Base-by-base conservation (phyloP, 2,888 invertebrate species). In the Dermolepida albohirtum region DNA sequence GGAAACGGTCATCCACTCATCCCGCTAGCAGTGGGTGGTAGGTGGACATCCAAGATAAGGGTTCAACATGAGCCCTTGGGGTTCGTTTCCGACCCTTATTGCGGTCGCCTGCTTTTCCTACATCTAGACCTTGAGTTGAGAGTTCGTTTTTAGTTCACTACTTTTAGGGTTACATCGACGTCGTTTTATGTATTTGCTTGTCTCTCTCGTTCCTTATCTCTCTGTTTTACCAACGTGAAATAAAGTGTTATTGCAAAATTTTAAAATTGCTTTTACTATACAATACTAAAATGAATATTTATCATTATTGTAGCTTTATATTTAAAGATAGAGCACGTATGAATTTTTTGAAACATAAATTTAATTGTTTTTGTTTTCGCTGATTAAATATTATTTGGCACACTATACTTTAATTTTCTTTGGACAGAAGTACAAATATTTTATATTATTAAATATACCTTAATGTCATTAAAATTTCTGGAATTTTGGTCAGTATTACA, bases 41-140 rank as follows among this genome's bases (percentile, higher is more conserved):
- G 75, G 75, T 74, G 75, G 75, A 75, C 74, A 74, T 74, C 75
- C 73, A 74, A 76, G 76, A 76, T 76, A 76, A 76, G 76, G 76
- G 76, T 76, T 73, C 73, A 72, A 73, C 74, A 73, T 74, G 74
- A 75, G 74, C 74, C 73, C 67, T 71, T 71, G 74, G 74, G 75
- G 73, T 71, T 73, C 73, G 71, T 73, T 71, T 71, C 73, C 73
- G 71, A 76, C 76, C 76, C 74, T 76, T 74, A 75, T 75, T 76
- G 76, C 76, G 76, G 76, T 76, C 73, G 76, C 72, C 70, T 74
- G 74, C 74, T 74, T 76, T 74, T 75, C 73, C 75, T 75, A 68
- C 71, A 66, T 67, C 68, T 63, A 64, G 68, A 62, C 64, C 68
- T 69, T 66, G 69, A 69, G 69, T 62, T 59, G 69, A 66, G 66